Conservation (phyloP, 92 coral and sea anemone species). For the Parazoanthus swiftii region DNA sequence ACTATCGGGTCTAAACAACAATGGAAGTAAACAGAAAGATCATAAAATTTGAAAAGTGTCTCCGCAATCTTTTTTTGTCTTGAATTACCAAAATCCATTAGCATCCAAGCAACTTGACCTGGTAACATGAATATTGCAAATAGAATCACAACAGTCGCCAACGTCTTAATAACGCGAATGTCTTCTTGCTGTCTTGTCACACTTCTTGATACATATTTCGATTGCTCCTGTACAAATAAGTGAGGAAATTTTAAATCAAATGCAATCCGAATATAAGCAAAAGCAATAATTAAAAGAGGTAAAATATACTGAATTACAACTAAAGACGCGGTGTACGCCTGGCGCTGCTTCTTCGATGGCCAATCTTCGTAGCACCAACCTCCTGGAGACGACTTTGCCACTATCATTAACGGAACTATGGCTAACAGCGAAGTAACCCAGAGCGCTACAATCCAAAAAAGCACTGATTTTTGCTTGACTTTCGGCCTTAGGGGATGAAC, state of each 20-base stretch:
- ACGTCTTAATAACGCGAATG: constrained; percentile 58
- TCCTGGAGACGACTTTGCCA: constrained; percentile 50
- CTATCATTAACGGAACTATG: constrained; percentile 55
- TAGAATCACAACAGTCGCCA: constrained; percentile 57
- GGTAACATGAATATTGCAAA: constrained; percentile 68
- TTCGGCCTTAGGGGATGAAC: constrained; percentile 58
- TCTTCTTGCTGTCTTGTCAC: constrained; percentile 60
- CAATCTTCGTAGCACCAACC: constrained; percentile 70
- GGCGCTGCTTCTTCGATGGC: constrained; percentile 43
- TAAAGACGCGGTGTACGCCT: constrained; percentile 60
- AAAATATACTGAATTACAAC: constrained; percentile 64
- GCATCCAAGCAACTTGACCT: constrained; percentile 64
- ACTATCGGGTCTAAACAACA: constrained; percentile 66
- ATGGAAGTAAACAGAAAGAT: constrained; percentile 59
- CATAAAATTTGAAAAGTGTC: constrained; percentile 54
- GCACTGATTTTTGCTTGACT: constrained; percentile 43
- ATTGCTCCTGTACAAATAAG: constrained; percentile 15
- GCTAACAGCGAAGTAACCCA: constrained; percentile 44
- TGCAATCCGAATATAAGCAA: constrained; percentile 67
- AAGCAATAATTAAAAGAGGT: constrained; percentile 62
- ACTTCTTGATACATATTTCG: constrained; percentile 26
- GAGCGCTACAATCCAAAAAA: constrained; percentile 43
- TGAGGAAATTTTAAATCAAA: constrained; percentile 61
- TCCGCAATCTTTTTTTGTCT: constrained; percentile 32
- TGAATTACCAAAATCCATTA: constrained; percentile 54